Conservation (phyloP, 2,113 vertebrate genomes). For the Sorex araneus region DNA sequence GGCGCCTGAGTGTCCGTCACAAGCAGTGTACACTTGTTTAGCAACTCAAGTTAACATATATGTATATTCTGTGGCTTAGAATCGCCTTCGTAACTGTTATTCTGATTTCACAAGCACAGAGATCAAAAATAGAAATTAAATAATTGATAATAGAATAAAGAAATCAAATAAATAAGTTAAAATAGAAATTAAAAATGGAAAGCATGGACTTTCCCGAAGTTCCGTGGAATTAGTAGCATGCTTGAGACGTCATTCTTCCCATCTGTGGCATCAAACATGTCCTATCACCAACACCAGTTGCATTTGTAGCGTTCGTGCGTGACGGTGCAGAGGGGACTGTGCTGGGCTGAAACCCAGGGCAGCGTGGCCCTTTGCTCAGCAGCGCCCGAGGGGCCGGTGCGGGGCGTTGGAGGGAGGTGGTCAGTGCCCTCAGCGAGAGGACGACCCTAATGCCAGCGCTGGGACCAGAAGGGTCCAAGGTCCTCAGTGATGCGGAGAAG, state of each 20-base stretch:
- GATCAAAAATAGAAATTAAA: neutral
- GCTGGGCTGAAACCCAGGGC: too few relatives aligned
- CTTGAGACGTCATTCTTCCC: neutral
- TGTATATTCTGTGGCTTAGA: neutral
- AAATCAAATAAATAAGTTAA: too few relatives aligned
- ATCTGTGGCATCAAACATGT: neutral
- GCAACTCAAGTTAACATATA: neutral
- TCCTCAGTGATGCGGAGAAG: neutral
- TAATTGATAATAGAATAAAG: too few relatives aligned
- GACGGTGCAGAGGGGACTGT: too few relatives aligned
- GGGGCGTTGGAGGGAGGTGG: too few relatives aligned
- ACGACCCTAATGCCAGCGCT: neutral
- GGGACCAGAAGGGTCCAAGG: neutral
- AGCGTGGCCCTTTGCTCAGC: too few relatives aligned
- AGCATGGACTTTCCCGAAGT: neutral
- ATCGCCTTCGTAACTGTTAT: neutral
- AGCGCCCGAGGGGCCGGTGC: too few relatives aligned
- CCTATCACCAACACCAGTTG: neutral
- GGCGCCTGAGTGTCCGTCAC: neutral
- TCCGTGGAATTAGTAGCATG: neutral
- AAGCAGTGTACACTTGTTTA: neutral
- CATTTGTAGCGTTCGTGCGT: neutral
- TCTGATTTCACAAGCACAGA: conserved; percentile 13
- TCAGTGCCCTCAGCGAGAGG: neutral
- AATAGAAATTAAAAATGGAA: neutral